Evolutionary conservation across 2,888 invertebrate species (phyloP).

Genomic region (Pandemis corylana): DNA sequence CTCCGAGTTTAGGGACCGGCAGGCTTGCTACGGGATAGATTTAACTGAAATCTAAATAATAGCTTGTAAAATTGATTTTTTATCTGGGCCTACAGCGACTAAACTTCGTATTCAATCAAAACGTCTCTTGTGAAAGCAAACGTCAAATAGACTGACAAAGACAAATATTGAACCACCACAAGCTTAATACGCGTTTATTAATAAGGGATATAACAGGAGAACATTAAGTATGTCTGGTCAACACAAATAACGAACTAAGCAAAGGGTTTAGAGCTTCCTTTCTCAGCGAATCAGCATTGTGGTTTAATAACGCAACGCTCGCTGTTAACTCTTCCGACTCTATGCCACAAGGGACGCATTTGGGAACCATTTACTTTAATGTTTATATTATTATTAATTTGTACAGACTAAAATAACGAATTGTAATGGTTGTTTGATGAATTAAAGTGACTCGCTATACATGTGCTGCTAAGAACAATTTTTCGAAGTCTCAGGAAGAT

Average conservation of each 20-base stretch:
- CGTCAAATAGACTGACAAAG: background rate
- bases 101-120: too few species aligned
- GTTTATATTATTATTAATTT: background rate
- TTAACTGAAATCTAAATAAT: too few species aligned
- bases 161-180: background rate
- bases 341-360: background rate
- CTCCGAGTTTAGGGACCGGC: too few species aligned
- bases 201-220: background rate
- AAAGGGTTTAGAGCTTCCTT: background rate
- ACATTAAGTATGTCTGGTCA: background rate
- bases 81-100: too few species aligned
- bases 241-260: background rate
- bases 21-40: too few species aligned
- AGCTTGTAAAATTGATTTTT: too few species aligned
- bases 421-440: too few species aligned
- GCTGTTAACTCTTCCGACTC: background rate
- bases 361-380: background rate
- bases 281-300: background rate
- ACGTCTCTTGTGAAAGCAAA: background rate
- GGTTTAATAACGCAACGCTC: background rate
- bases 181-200: background rate
- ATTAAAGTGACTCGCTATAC: too few species aligned
- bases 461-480: too few species aligned
- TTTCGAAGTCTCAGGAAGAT: too few species aligned
- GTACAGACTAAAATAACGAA: background rate